These are phyloP conservation scores for Zelleria hepariella DNA, from an alignment of 2,888 invertebrate genomes.

Conservation along the genomic window DNA sequence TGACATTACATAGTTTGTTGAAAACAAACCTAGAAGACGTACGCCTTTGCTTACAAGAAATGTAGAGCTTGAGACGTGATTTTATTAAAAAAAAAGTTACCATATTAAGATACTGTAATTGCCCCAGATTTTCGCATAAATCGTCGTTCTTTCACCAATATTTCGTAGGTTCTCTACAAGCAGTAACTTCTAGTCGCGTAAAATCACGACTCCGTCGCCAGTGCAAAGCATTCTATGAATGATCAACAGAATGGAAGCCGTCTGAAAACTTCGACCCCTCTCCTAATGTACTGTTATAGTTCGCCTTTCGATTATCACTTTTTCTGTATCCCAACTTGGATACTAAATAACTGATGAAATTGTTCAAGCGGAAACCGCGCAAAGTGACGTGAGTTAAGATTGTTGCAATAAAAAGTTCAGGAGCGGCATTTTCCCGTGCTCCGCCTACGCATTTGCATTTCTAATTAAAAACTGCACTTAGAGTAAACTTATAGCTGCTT, in stretches of 20 bases:
- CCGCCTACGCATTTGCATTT: neutral
- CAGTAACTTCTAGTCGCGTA: too few relatives aligned
- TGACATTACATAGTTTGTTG: too few relatives aligned
- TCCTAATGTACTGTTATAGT: neutral
- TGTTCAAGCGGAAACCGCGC: neutral
- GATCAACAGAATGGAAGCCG: constrained; percentile 36
- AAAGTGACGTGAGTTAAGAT: neutral
- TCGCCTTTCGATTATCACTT: neutral
- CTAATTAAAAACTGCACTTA: neutral
- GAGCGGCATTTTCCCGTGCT: neutral
- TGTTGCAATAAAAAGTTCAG: neutral
- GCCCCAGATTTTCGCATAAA: too few relatives aligned
- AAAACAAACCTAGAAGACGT: too few relatives aligned
- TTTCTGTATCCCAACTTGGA: neutral
- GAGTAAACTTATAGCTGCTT: too few relatives aligned
- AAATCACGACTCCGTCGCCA: neutral
- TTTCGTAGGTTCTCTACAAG: too few relatives aligned
- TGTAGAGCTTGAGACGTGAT: too few relatives aligned
- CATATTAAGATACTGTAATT: too few relatives aligned
- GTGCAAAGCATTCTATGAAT: constrained; percentile 25
- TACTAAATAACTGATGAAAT: neutral
- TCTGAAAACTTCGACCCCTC: constrained; percentile 46
- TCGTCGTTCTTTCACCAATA: too few relatives aligned
- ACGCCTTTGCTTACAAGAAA: too few relatives aligned
- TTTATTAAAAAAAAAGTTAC: too few relatives aligned